A percentile compares a stretch with the other conserved stretches of the same genome.
These are phyloP conservation scores for Habropoda laboriosa DNA, from an alignment of 1,140 invertebrate genomes.

Conservation along the genomic window DNA sequence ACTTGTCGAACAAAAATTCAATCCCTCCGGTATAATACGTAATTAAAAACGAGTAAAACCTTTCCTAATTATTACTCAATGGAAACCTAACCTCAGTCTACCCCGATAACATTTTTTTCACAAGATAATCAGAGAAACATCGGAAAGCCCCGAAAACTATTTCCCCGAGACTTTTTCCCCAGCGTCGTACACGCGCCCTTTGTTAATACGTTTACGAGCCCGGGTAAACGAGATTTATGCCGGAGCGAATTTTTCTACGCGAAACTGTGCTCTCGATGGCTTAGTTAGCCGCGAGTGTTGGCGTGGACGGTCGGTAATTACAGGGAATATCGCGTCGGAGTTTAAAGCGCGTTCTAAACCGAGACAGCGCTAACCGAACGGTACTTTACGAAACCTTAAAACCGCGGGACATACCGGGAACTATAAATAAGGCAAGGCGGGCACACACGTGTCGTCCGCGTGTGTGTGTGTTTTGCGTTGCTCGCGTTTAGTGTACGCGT, in stretches of 20 bases:
- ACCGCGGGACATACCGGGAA: conserved; percentile 35
- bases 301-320: background rate
- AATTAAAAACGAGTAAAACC: no score
- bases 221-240: conserved; percentile 24
- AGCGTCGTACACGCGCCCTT: no score
- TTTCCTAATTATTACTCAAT: no score
- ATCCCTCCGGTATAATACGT: no score
- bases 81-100: no score
- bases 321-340: background rate
- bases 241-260: conserved; percentile 2
- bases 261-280: background rate
- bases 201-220: no score
- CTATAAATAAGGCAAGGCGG: conserved; percentile 44
- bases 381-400: conserved; percentile 23
- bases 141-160: no score
- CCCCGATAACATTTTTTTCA: no score
- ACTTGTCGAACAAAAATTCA: no score
- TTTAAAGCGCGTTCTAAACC: background rate
- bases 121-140: no score
- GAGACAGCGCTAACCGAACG: background rate
- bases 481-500: background rate
- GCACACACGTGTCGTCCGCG: background rate
- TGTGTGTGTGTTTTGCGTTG: background rate
- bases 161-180: no score
- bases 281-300: background rate